phyloP scores from a whole-genome alignment of 2,888 invertebrate genomes.

The Uloborus plumipes region DNA sequence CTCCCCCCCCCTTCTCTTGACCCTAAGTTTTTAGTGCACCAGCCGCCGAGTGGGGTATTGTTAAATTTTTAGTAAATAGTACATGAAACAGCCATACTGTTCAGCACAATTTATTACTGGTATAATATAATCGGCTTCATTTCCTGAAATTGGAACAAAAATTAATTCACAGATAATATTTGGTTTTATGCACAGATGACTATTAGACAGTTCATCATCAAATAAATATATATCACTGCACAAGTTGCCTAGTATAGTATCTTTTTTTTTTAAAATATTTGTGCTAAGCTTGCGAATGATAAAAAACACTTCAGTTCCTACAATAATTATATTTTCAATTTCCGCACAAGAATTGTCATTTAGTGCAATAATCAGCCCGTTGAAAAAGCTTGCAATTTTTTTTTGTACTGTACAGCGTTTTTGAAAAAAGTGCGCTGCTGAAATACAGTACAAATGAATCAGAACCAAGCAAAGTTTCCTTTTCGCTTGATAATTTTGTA shows the following conservation, averaged over 20 bases:
- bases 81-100: too few species aligned
- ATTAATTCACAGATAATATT: too few species aligned
- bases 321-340: background rate
- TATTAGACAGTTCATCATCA: too few species aligned
- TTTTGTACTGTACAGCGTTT: background rate
- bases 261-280: background rate
- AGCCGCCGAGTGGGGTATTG: too few species aligned
- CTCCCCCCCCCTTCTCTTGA: too few species aligned
- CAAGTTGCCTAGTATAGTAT: background rate
- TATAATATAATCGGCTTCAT: too few species aligned
- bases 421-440: background rate
- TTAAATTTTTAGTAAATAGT: too few species aligned
- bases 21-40: too few species aligned
- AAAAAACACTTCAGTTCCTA: conserved; percentile 1
- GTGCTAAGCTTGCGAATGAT: background rate
- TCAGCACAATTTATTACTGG: too few species aligned
- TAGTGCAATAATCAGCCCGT: background rate
- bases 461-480: background rate
- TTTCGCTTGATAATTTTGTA: background rate
- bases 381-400: conserved; percentile 3
- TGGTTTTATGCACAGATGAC: too few species aligned
- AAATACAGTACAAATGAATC: background rate
- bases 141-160: too few species aligned
- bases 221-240: background rate
- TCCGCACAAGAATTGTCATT: background rate